These are phyloP conservation scores for Tribolium castaneum DNA, from an alignment of 1,140 invertebrate genomes.

Conservation along the genomic window DNA sequence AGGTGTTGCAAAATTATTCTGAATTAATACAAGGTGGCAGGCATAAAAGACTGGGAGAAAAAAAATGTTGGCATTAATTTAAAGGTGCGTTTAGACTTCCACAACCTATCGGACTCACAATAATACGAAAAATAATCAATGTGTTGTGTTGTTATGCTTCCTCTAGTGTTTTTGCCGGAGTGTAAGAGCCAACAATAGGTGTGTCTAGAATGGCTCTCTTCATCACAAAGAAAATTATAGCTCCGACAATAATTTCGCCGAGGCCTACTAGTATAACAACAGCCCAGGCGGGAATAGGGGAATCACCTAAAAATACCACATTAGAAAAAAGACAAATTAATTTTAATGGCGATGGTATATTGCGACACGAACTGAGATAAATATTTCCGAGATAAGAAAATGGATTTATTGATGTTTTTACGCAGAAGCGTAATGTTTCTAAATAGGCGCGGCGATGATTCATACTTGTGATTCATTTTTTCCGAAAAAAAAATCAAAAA, in stretches of 20 bases:
- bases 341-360: neutral
- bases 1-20: too few species aligned
- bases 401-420: constrained; percentile 34
- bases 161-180: constrained; percentile 36
- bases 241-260: constrained; percentile 74
- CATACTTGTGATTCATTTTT: neutral
- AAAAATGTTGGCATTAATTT: too few species aligned
- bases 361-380: neutral
- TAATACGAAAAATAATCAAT: too few species aligned
- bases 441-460: neutral
- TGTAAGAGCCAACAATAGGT: constrained; percentile 51
- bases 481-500: neutral
- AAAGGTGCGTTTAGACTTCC: too few species aligned
- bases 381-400: neutral
- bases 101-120: too few species aligned
- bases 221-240: constrained; percentile 73
- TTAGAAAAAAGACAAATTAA: neutral
- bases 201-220: constrained; percentile 72
- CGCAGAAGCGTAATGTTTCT: neutral
- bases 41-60: too few species aligned
- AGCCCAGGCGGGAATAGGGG: constrained; percentile 78
- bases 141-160: neutral
- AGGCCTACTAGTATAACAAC: constrained; percentile 75
- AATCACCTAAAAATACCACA: constrained; percentile 67
- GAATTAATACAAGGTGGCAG: too few species aligned